A percentile compares a stretch with the other conserved stretches of the same genome.
Evolutionary conservation across 1,140 invertebrate species (phyloP).

Genomic region (Phthorimaea operculella): DNA sequence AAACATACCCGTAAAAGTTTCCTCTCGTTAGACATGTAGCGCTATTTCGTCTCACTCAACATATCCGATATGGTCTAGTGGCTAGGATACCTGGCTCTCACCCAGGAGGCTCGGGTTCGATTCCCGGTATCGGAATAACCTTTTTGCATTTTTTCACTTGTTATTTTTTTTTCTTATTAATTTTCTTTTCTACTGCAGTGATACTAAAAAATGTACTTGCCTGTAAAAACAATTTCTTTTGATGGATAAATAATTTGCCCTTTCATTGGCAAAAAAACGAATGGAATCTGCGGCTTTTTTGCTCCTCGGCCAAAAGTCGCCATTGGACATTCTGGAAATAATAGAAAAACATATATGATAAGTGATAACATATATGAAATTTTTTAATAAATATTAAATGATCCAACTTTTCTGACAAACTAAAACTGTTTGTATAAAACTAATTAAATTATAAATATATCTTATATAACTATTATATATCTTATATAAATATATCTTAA

Average conservation of each 20-base stretch:
- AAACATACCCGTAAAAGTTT: background rate
- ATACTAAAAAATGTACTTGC: conserved; percentile 62
- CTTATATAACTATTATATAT: too few species aligned
- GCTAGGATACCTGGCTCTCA: conserved; percentile 38
- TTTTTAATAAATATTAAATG: background rate
- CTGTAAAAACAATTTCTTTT: conserved; percentile 84
- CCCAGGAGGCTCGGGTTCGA: conserved; percentile 31
- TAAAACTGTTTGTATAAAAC: too few species aligned
- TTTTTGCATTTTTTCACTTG: conserved; percentile 5
- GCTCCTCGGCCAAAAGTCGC: conserved; percentile 81
- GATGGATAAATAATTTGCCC: conserved; percentile 89
- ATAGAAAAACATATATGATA: conserved; percentile 13
- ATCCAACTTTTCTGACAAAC: too few species aligned
- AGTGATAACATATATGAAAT: background rate
- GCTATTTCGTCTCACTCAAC: conserved; percentile 1
- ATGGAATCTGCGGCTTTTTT: conserved; percentile 82
- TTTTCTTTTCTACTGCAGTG: background rate
- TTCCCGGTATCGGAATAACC: conserved; percentile 22
- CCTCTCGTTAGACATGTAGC: background rate
- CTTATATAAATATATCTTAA: too few species aligned
- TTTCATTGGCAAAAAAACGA: conserved; percentile 83
- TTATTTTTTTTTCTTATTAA: background rate
- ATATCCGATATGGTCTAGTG: conserved; percentile 24
- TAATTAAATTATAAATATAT: too few species aligned
- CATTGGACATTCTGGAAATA: conserved; percentile 79